Conservation (phyloP, 2,888 invertebrate genomes). For the Odontomyia ornata region DNA sequence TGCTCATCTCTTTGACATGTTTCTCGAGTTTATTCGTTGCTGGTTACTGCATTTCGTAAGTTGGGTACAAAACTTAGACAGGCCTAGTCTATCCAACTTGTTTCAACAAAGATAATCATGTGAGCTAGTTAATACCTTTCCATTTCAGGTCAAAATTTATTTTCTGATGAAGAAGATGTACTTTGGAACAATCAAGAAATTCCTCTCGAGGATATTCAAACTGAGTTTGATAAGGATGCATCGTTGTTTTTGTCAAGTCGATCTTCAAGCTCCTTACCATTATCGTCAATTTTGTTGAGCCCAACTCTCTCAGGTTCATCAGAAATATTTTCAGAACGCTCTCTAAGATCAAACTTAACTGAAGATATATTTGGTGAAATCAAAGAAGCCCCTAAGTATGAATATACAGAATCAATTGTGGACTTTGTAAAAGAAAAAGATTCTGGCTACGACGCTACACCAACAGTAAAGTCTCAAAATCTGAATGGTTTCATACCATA, state of each 20-base stretch:
- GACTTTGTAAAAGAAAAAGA: slow-evolving; percentile 9
- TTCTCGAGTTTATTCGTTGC: too few species aligned
- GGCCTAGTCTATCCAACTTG: too few species aligned
- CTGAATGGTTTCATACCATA: background rate
- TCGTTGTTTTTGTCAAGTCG: background rate
- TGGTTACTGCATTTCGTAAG: too few species aligned
- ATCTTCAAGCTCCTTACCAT: background rate
- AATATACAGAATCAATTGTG: background rate
- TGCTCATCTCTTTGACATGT: too few species aligned
- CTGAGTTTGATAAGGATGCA: background rate
- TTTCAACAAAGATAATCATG: too few species aligned
- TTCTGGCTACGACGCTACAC: slow-evolving; percentile 33
- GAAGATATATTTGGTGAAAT: background rate
- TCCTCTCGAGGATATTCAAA: background rate
- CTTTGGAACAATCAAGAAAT: background rate
- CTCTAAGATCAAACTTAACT: background rate
- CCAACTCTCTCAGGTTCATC: background rate
- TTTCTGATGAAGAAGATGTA: slow-evolving; percentile 17
- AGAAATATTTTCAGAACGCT: background rate
- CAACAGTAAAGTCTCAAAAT: background rate
- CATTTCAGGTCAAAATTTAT: slow-evolving; percentile 8
- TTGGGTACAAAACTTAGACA: too few species aligned
- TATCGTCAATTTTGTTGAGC: background rate
- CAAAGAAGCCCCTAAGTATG: background rate
- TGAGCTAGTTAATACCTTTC: too few species aligned